Base-by-base conservation (phyloP, 2,113 vertebrate species). In the Heliornis fulica region DNA sequence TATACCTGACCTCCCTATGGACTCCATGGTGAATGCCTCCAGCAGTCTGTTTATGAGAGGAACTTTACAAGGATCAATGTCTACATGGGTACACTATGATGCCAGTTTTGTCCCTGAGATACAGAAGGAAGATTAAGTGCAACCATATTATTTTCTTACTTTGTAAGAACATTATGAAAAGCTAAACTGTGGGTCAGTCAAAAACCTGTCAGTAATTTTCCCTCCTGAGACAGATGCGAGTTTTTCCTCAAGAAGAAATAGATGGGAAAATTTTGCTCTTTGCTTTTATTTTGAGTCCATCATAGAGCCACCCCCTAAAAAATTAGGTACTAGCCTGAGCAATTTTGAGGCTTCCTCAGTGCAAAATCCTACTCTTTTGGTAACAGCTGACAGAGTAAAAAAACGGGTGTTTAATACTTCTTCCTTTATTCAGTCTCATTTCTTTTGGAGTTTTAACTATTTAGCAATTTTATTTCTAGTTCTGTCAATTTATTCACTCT, bases 301-400 rank as follows among this genome's bases (percentile, higher is more conserved):
- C 25, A 84, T 34, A 75, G 23, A 65, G 4, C 7, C 14, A 34
- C 1, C 1, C 3, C 15, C 5, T 1, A 8, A 9, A n/a, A 48
- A 34, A 40, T 22, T 12, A 45, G 59, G 10, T 66, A 6, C 6
- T 40, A 50, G 32, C 1, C 7, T 4, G 28, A 69, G 10, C 46
- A 4, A 11, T 51, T 74, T 66, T 43, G 13, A 18, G 18, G 63
- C 11, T 92, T 50, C 23, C 43, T 77, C 38, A 46, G 22, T 50
- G 18, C 4, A 34, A 54, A 71, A 43, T 71, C 3, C 12, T 6
- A 54, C 5, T 64, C 5, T 43, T 64, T 82, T 56, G 50, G 26
- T 65, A 60, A n/a, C 10, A 61, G 28, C 20, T 16, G 9, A 65
- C 36, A 14, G 19, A 41, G 16, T 38, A 7, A 40, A 86, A 72